Base-by-base conservation (phyloP, 2,113 vertebrate genomes). In the Ia io region DNA sequence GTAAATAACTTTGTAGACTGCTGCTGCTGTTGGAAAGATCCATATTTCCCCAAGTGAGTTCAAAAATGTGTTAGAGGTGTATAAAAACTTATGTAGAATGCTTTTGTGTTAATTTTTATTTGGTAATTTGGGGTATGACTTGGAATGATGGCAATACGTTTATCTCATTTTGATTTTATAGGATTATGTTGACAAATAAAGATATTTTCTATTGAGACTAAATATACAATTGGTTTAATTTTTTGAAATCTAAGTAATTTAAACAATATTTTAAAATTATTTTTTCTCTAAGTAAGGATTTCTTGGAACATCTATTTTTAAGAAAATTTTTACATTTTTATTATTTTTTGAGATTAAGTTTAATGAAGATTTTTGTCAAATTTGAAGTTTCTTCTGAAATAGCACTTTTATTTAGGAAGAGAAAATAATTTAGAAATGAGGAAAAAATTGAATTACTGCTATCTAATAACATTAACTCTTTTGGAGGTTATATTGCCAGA, bases 1-100 rank as follows among this genome's bases (percentile, higher is more conserved):
- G 99, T 99, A 99, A 97, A 98, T 97, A 97, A 71, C 93, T 97
- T 90, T 98, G 96, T 98, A 97, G 93, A 98, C 0, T 91, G 74
- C 96, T 98, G 97, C 97, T 98, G 95, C 98, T 98, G 96, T 98
- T 91, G 96, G 95, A 96, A 97, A 97, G 96, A 97, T 97, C 56
- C 86, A 74, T 97, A 96, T 98, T 98, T 97, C 92, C 59, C 89
- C 95, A 93, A 96, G 95, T 98, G 95, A 93, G 97, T 98, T 97
- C 93, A 90, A 77, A 94, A 96, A 93, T 96, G 96, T 97, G 92
- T 53, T 90, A 97, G 91, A 94, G 87, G 76, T 91, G 76, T 97
- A 61, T 94, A 91, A 95, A 96, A 91, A 79, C 53, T 94, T 84
- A 49, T 23, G 30, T 90, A 88, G 93, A 94, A 74, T 94, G 83